Evolutionary conservation across 2,888 invertebrate genomes (phyloP), one percentile per base, ranked within the genome.

Genomic region (Pandemis heparana): DNA sequence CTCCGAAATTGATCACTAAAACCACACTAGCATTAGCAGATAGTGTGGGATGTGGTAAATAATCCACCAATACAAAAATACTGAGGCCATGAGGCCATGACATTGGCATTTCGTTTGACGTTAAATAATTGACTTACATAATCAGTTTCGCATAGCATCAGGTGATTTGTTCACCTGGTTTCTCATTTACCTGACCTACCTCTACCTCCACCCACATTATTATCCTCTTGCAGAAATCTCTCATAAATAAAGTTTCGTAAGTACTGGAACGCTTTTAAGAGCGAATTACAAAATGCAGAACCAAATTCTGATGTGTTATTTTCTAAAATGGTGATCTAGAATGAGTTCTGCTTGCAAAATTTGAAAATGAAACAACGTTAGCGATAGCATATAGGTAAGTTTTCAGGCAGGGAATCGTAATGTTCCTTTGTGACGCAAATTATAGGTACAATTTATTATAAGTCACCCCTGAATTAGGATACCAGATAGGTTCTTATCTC

Each of bases 181-280:
- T 59, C 39, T 23, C 16, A 72, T 62, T 67, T 53, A 72, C 62
- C 23, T 63, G 62, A 56, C 67, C 67, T 43, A 68, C 66, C 71
- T 66, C 56, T 10, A 1, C 9, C 4, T 32, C 23, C 23, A 32
- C 23, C 23, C 23, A 32, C 56, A 23, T 43, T 46, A 23, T 63
- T 14, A 39, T 12, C 63, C 23, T 14, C 43, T 32, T 46, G 63
- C 46, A 63, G 18, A 32, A 23, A 12, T 53, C 18, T 18, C 53
- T 53, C 18, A 53, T 53, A 9, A 53, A 53, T 9, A 18, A 8
- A 46, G 18, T 53, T 53, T 18, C 18, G 18, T 10, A 53, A 23
- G 10, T 23, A 5, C 10, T 0, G 56, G 12, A 23, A 12, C 56
- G 12, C 5, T 56, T 56, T 56, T 56, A 23, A 23, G 12, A 12